A percentile compares a stretch with the other conserved stretches of the same genome.
Conservation (phyloP, 2,113 vertebrate species). For the Channa maculata region DNA sequence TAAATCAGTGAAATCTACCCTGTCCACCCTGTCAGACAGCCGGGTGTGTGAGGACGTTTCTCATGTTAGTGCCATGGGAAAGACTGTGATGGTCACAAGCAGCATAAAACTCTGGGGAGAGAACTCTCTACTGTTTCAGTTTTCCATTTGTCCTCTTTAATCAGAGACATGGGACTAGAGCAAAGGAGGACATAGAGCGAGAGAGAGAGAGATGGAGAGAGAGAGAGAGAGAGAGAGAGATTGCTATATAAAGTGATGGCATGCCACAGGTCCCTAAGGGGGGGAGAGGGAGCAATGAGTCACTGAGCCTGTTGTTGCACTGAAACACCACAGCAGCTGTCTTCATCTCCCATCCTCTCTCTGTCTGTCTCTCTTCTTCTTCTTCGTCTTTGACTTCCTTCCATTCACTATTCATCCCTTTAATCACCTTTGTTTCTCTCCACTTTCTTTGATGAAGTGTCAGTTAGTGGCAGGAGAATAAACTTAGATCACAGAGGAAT, state of each 20-base stretch:
- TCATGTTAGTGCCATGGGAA: constrained; percentile 51
- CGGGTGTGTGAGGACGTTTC: constrained; percentile 1
- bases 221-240: constrained; percentile 48
- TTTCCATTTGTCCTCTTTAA: constrained; percentile 68
- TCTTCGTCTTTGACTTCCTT: neutral
- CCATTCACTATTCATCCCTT: neutral
- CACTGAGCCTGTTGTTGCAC: constrained; percentile 53
- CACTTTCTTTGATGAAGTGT: neutral
- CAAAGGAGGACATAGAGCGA: constrained; percentile 9
- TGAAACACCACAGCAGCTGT: constrained; percentile 9
- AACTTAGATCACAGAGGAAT: constrained; percentile 34
- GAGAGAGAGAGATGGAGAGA: constrained; percentile 28
- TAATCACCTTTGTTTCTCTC: neutral
- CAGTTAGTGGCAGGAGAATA: neutral
- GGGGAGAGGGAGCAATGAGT: constrained; percentile 53
- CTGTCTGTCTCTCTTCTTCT: constrained; percentile 4
- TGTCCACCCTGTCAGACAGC: neutral
- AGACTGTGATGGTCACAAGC: constrained; percentile 49
- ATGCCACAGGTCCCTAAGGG: constrained; percentile 68
- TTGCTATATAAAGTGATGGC: constrained; percentile 82
- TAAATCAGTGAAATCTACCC: neutral
- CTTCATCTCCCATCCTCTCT: neutral
- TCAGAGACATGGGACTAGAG: constrained; percentile 50
- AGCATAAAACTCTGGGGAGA: constrained; percentile 51
- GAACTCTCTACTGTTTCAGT: constrained; percentile 35